Evolutionary conservation across 2,797 vertebrate genomes (phyloP), one percentile per base, ranked within the genome.

Genomic region (Fistularia commersonii): DNA sequence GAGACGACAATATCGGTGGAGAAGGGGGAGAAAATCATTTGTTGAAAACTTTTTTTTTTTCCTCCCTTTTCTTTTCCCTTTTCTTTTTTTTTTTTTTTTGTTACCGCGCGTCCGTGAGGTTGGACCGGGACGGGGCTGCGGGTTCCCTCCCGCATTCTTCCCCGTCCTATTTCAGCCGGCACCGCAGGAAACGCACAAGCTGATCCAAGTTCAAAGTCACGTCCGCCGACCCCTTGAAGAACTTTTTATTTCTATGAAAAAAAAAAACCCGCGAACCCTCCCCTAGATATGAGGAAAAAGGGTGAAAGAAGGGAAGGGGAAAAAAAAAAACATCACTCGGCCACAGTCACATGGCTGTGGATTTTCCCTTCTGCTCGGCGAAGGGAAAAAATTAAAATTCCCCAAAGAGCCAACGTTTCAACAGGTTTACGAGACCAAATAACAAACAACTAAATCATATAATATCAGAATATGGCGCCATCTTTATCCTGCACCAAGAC

Each of bases 121-220:
- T 58, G 61, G 80, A 84, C 73, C 81, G 83, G 72, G 76, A 81
- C 79, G n/a, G 82, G 83, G 72, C 78, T 78, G 79, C 68, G 82
- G 69, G n/a, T n/a, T n/a, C n/a, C n/a, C n/a, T n/a, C n/a, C n/a
- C n/a, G 76, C 82, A 88, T 91, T 91, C 89, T 87, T 88, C 87
- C 79, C 77, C 82, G 83, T 83, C 85, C 83, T n/a, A 91, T 90
- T 90, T 89, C 91, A 89, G 78, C 90, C 89, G 81, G 92, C 95
- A 83, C 94, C 83, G 85, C 94, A 91, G 93, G 94, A 95, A 91
- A 89, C 91, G 85, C 86, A 93, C 87, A 87, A 93, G 91, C 92
- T 93, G 93, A 95, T 93, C 94, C 95, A 98, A 97, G 95, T 98
- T 98, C 96, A 98, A 98, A 98, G 96, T 93, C 93, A 93, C 86